Percentiles rank a stretch among this genome's conserved stretches.
These are phyloP conservation scores for Chlorodrepanis virens DNA, from an alignment of 2,113 vertebrate genomes.

Conservation along the genomic window DNA sequence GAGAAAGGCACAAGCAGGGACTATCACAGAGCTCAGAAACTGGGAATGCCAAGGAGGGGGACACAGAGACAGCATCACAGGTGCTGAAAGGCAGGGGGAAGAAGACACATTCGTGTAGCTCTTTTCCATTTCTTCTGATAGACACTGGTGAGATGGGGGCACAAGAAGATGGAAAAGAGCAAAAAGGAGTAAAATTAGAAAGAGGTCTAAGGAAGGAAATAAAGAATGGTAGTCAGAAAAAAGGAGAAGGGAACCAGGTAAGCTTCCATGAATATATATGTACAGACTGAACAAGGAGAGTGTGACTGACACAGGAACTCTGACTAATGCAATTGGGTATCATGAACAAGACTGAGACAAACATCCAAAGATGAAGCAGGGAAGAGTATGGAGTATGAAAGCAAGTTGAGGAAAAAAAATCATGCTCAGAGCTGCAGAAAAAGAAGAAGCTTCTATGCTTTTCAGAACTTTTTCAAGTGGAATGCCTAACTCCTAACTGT, in stretches of 20 bases:
- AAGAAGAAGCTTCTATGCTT: neutral
- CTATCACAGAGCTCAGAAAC: neutral
- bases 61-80: neutral
- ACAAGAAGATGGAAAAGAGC: neutral
- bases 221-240: neutral
- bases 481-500: neutral
- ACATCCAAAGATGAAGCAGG: neutral
- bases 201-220: neutral
- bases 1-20: neutral
- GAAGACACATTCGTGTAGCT: neutral
- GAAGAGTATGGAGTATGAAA: fast-evolving
- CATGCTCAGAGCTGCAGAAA: neutral
- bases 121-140: neutral
- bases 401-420: neutral
- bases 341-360: neutral
- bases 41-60: neutral
- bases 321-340: neutral
- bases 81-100: neutral
- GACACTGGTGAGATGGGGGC: neutral
- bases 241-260: neutral
- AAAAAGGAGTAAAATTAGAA: neutral
- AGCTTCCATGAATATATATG: neutral
- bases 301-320: neutral
- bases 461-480: neutral
- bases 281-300: neutral